Base-by-base conservation (phyloP, 2,113 vertebrate genomes). In the Mustela lutreola region DNA sequence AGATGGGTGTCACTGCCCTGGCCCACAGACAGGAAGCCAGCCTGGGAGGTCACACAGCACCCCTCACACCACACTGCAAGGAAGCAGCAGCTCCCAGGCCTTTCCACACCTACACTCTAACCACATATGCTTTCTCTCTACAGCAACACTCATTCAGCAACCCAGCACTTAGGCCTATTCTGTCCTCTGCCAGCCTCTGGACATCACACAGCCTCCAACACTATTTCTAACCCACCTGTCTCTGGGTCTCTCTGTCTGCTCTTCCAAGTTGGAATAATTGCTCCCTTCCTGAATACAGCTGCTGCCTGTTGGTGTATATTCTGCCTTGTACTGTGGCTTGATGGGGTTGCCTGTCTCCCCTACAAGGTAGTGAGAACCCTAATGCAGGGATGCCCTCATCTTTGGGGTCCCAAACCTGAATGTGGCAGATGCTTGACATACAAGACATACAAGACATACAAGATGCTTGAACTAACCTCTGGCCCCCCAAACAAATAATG, bases 71-170 rank as follows among this genome's bases (percentile, higher is more conserved):
- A 58, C 7, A 6, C n/a, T 5, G 48, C 18, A 11, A 33, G 11
- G 75, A 16, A 0, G 1, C 2, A n/a, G 31, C 39, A 14, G 53
- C 0, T 0, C 48, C 62, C 26, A 24, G 62, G n/a, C n/a, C 78
- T 84, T 62, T 65, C 39, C 8, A 18, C 4, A 18, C 62, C 62
- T 39, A 36, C 11, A 4, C 22, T 14, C 16, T 80, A 10, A 15
- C 3, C 3, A 14, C 12, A 7, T 33, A 2, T 28, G 67, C 71
- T 39, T 24, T 45, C 9, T 19, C 11, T 14, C 45, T 6, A 2
- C 1, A 2, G 58, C 19, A 22, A 28, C 14, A 26, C 14, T 19
- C 42, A 36, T 31, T 36, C 48, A 33, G 33, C 4, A 65, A 21
- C 50, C 39, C 3, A 1, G 11, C 22, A 36, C 60, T 16, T 67